phyloP scores from a whole-genome alignment of 1,140 invertebrate genomes.

The Bombus breviceps region DNA sequence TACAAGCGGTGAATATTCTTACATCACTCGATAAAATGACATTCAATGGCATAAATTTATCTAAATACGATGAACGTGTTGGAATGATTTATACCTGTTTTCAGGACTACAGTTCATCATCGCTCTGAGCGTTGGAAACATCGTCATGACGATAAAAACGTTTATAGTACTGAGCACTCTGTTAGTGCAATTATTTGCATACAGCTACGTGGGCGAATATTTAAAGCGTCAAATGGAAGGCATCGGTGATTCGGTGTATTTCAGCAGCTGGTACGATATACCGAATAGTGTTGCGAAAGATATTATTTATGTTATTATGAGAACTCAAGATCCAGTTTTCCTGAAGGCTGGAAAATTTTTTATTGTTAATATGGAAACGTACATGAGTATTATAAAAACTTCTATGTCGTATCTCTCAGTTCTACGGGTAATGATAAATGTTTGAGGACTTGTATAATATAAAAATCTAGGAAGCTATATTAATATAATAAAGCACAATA shows the following conservation, averaged over 20 bases:
- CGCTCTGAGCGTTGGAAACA: conserved; percentile 19
- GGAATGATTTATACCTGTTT: neutral
- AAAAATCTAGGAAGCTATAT: no score
- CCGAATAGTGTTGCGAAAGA: no score
- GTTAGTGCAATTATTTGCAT: conserved; percentile 22
- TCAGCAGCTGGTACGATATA: no score
- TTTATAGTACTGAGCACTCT: conserved; percentile 5
- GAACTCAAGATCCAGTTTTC: conserved; percentile 14
- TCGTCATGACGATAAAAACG: conserved; percentile 34
- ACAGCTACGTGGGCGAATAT: no score
- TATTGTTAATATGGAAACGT: conserved; percentile 52
- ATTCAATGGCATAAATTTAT: neutral
- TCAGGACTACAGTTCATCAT: conserved; percentile 56
- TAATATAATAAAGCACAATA: no score
- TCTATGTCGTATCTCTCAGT: conserved; percentile 59
- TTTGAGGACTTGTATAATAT: no score
- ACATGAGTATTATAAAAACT: conserved; percentile 57
- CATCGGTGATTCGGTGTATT: no score
- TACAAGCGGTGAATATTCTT: conserved; percentile 39
- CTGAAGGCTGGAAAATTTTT: conserved; percentile 47
- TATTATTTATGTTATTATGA: conserved; percentile 16
- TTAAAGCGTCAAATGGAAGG: no score
- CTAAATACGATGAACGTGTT: neutral
- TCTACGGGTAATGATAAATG: conserved; percentile 48
- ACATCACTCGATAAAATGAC: neutral